Evolutionary conservation across 2,888 invertebrate species (phyloP), one percentile per base, ranked within the genome.

Genomic region (Chironomus tentans): DNA sequence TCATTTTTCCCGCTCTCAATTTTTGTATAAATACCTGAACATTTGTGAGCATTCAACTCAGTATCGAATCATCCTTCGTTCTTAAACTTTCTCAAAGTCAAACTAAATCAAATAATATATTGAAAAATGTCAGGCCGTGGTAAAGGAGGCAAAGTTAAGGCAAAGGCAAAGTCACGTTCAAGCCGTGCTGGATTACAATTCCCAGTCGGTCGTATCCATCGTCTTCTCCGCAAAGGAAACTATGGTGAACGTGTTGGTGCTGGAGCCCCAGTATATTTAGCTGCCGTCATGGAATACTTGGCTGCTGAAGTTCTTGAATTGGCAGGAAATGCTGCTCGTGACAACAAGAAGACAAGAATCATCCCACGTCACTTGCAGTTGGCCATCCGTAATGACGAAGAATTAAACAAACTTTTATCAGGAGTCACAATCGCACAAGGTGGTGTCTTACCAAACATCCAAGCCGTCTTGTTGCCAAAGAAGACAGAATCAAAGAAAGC

Each of bases 231-330:
- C 12, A 68, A 38, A 68, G 68, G 68, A 22, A 68, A 68, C 68
- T 68, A 68, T 68, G 68, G 10, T 68, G 68, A 68, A 68, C 68
- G 68, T 28, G 56, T 56, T 56, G 56, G 56, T 56, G 56, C 56
- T 15, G 86, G 85, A 13, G 86, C 86, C 50, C 85, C 87, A 1
- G 86, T 87, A 0, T 87, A 87, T 77, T 80, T 87, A 75, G 86
- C 86, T 0, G 86, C 86, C 28, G 88, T 88, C 0, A 85, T 89
- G 85, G 88, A 89, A 80, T 89, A 89, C 79, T 80, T 89, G 77
- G 89, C 90, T n/a, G 90, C 90, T 78, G 91, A 91, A 85, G 86
- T 89, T 1, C 80, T 89, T 70, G 88, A 88, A 80, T 86, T 89
- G 83, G 88, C 88, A 15, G 88, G 88, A 22, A 88, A 88, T 78